Base-by-base conservation (phyloP, 2,888 invertebrate genomes). In the Atrina japonica region DNA sequence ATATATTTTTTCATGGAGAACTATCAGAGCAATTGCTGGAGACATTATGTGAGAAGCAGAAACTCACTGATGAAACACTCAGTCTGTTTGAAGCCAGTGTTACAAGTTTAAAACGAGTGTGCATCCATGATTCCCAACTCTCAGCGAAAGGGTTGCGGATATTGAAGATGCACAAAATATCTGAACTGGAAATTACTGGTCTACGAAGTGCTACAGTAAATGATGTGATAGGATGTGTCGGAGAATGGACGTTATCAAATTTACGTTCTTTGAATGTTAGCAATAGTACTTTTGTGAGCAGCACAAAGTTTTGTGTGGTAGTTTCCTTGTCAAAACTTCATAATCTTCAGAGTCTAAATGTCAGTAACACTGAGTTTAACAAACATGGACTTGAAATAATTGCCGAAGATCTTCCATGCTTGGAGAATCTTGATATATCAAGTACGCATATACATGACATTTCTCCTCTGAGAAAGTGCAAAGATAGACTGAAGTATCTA, bases 311-410 rank as follows among this genome's bases (percentile, higher is more conserved):
- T 80, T 92, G 93, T 84, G 92, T 93, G 40, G 91, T 93, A 66
- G 92, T 94, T 52, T 93, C 93, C 49, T 91, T 94, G 77, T 92
- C 93, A 30, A 93, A 93, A 84, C 90, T 94, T 45, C 92, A 92
- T 72, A 93, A 92, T 75, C 88, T 94, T 63, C 93, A 86, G 40
- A 86, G 82, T 67, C 75, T 94, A 53, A 94, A 94, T 89, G 93
- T 94, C 3, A 93, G 94, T 70, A 92, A 93, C 81, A 94, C 94
- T n/a, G 94, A 94, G 85, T 93, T 94, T 84, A 94, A 94, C 87
- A 92, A 93, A 76, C 93, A 93, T 80, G 93, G 93, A 25, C 91
- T 94, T 73, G 93, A 93, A 81, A 93, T 94, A 75, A 92, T 94
- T 61, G 93, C 93, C 70, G 93, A 94, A 80, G 94, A 94, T 89